Percentiles rank a stretch among this genome's conserved stretches.
These are phyloP conservation scores for Myrmecophaga tridactyla DNA, from an alignment of 2,113 vertebrate species.

Conservation along the genomic window DNA sequence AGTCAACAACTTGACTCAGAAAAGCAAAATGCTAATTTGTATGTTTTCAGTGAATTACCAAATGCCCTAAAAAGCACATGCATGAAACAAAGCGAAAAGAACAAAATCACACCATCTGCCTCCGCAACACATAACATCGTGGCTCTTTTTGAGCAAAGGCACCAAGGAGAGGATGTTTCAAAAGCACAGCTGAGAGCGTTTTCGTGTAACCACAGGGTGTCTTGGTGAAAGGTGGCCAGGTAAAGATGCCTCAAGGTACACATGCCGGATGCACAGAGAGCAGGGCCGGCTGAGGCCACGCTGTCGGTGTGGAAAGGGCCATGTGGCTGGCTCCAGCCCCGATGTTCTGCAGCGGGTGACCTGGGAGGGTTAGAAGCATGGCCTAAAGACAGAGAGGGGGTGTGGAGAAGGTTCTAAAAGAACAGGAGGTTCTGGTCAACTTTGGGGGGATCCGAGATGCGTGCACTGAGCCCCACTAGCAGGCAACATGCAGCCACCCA, in stretches of 20 bases:
- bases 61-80: slow-evolving; percentile 43
- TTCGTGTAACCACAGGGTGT: background rate
- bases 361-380: background rate
- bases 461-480: background rate
- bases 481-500: background rate
- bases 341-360: fast-evolving
- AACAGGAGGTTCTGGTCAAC: background rate
- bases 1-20: slow-evolving; percentile 15
- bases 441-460: background rate
- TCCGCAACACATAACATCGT: background rate
- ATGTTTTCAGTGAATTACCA: slow-evolving; percentile 58
- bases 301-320: background rate
- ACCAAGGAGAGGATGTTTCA: no score
- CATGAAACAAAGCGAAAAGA: slow-evolving; percentile 54
- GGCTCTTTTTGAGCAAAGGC: background rate
- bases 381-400: background rate
- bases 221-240: background rate
- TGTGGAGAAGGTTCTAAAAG: background rate
- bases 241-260: background rate
- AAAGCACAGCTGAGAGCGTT: background rate
- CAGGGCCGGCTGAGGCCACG: fast-evolving
- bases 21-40: slow-evolving; percentile 41
- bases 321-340: background rate
- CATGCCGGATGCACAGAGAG: background rate
- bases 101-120: slow-evolving; percentile 34